Conservation (phyloP, 2,888 invertebrate species). For the Trichogramma dendrolimi region DNA sequence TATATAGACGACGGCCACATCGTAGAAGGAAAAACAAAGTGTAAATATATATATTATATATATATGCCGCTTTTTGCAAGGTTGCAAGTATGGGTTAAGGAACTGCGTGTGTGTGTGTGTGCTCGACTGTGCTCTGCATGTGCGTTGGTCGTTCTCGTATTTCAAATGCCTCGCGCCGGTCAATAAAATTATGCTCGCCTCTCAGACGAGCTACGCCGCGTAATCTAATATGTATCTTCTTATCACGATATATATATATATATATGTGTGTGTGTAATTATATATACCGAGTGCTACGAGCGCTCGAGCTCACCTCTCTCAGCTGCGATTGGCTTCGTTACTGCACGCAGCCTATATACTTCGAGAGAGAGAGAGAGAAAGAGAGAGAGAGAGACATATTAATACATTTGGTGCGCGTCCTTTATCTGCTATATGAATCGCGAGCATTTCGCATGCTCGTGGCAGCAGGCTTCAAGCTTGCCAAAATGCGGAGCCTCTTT, state of each 20-base stretch:
- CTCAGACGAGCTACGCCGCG: constrained; percentile 47
- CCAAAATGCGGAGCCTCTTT: not conserved
- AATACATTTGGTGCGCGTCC: not conserved
- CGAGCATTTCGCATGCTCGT: not conserved
- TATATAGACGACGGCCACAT: not conserved
- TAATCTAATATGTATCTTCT: constrained; percentile 45
- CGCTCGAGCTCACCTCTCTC: no score
- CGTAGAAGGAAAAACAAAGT: not conserved
- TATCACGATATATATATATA: constrained; percentile 25
- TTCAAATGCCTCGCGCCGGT: constrained; percentile 39
- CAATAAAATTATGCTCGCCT: constrained; percentile 46
- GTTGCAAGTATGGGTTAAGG: constrained; percentile 13
- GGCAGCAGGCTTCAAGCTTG: not conserved
- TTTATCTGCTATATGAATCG: not conserved
- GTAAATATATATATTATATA: not conserved
- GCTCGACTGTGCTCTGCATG: no score
- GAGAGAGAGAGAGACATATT: constrained; percentile 7
- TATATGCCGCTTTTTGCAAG: constrained; percentile 1
- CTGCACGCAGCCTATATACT: not conserved
- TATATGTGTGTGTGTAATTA: no score
- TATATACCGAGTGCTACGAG: no score
- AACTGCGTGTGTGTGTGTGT: not conserved
- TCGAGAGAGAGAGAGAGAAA: constrained; percentile 9
- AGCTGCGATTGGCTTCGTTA: no score
- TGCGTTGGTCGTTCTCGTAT: constrained; percentile 33